A percentile compares a stretch with the other conserved stretches of the same genome.
These are phyloP conservation scores for Lucinisca nassula DNA, from an alignment of 2,888 invertebrate species.

Conservation along the genomic window DNA sequence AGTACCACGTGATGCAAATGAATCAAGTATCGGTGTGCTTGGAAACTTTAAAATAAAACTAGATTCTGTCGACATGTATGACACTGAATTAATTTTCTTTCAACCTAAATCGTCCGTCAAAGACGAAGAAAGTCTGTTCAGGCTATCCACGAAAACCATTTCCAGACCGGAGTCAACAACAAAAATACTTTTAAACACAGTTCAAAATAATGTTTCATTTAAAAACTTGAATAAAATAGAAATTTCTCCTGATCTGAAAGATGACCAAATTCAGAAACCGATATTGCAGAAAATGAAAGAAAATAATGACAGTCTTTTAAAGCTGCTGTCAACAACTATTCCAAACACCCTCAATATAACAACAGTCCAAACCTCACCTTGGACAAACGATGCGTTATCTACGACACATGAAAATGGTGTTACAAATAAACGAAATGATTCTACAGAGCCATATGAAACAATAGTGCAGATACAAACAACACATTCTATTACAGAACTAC, in stretches of 20 bases:
- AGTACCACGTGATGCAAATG: conserved; percentile 39
- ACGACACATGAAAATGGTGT: too few relatives aligned
- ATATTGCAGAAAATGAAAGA: background rate
- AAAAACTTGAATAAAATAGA: background rate
- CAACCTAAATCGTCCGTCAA: background rate
- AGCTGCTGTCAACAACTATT: too few relatives aligned
- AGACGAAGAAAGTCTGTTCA: too few relatives aligned
- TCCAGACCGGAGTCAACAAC: background rate
- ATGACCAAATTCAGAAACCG: background rate
- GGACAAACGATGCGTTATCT: too few relatives aligned
- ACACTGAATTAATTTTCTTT: background rate
- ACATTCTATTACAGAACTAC: too few relatives aligned
- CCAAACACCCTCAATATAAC: too few relatives aligned
- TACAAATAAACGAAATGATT: too few relatives aligned
- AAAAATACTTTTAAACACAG: background rate
- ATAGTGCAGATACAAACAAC: too few relatives aligned
- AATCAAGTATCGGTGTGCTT: conserved; percentile 34
- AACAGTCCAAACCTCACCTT: too few relatives aligned
- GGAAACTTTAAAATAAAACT: conserved; percentile 51
- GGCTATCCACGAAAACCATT: background rate
- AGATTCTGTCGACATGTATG: conserved; percentile 14
- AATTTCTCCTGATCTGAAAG: background rate
- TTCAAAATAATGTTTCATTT: background rate
- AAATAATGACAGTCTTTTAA: too few relatives aligned
- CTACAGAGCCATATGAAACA: too few relatives aligned